Evolutionary conservation across 2,888 invertebrate genomes (phyloP).

Genomic region (Pardosa pseudoannulata): DNA sequence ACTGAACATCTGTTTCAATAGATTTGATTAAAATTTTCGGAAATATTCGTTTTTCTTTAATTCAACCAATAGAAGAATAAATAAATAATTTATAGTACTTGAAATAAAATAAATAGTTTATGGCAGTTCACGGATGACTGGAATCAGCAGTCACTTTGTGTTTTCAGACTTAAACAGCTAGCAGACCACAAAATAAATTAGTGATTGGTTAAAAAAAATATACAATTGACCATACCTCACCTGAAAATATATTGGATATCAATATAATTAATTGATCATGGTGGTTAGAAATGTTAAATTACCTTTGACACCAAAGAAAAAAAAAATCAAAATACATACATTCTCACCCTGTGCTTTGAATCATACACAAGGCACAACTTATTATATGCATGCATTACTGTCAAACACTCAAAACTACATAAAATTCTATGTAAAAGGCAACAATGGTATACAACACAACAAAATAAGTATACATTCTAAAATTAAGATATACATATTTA

Average conservation of each 20-base stretch:
- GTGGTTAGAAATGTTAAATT: background rate
- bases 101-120: background rate
- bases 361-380: background rate
- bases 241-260: background rate
- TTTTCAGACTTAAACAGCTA: background rate
- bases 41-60: too few relatives aligned
- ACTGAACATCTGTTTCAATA: too few relatives aligned
- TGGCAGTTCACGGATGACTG: background rate
- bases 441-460: constrained; percentile 24
- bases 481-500: background rate
- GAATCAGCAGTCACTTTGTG: background rate
- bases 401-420: constrained; percentile 10
- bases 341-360: too few relatives aligned
- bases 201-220: constrained; percentile 1
- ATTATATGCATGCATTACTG: background rate
- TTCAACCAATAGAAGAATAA: too few relatives aligned
- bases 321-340: constrained; percentile 8
- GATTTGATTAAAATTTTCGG: too few relatives aligned
- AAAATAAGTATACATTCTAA: background rate
- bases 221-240: background rate
- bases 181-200: background rate
- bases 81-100: background rate
- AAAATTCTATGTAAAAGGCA: constrained; percentile 22
- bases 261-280: too few relatives aligned
- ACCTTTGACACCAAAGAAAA: background rate